Conservation (phyloP, 2,888 invertebrate species). For the Metalampra italica region DNA sequence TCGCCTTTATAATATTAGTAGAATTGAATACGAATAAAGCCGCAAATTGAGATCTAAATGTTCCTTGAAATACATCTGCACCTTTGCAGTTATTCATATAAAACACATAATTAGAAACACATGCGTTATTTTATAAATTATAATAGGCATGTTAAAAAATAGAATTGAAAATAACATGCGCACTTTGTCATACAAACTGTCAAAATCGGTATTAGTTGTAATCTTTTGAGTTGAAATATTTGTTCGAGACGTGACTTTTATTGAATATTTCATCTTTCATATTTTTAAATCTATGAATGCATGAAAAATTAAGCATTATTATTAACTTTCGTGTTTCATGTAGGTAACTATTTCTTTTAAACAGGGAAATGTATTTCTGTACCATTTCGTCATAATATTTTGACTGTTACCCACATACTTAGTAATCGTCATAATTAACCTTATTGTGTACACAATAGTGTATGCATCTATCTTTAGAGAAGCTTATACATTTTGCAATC, state of each 20-base stretch:
- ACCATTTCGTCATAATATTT: no score
- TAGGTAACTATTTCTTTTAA: no score
- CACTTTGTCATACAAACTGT: slow-evolving; percentile 11
- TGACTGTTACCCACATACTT: no score
- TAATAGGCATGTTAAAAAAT: slow-evolving; percentile 7
- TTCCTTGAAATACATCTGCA: no score
- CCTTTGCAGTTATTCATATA: no score
- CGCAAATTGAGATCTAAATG: no score
- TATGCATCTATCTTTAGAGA: not conserved
- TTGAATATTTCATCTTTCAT: slow-evolving; percentile 5
- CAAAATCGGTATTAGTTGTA: slow-evolving; percentile 10
- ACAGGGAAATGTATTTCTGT: no score
- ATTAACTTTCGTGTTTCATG: not conserved
- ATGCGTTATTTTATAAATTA: not conserved
- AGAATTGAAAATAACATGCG: slow-evolving; percentile 1
- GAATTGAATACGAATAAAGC: no score
- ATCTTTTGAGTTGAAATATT: slow-evolving; percentile 11
- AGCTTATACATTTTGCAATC: slow-evolving; percentile 35
- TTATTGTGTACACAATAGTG: not conserved
- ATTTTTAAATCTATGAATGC: not conserved
- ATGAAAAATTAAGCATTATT: slow-evolving; percentile 3
- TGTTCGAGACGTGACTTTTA: slow-evolving; percentile 9
- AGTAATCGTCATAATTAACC: not conserved
- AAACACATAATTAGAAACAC: no score
- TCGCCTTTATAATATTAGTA: no score